Evolutionary conservation across 1,140 invertebrate species (phyloP).

Genomic region (Cylas formicarius): DNA sequence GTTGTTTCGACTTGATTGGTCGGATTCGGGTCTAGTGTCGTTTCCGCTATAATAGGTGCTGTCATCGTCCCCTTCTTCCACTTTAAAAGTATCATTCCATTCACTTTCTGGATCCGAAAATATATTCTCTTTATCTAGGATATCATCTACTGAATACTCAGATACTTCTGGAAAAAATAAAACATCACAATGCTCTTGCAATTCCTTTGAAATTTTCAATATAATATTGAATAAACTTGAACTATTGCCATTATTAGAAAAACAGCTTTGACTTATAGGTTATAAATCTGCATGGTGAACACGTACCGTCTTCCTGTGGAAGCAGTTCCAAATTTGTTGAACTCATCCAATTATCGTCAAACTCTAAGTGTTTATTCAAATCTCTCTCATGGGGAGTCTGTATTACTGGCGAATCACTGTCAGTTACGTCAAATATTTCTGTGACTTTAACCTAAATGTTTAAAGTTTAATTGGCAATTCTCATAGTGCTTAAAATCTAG

Average conservation of each 20-base stretch:
- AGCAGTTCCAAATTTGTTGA: conserved; percentile 20
- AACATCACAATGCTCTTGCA: conserved; percentile 1
- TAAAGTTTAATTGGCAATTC: neutral
- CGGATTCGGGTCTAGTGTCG: conserved; percentile 28
- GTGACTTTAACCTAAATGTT: conserved; percentile 63
- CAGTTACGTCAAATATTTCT: conserved; percentile 80
- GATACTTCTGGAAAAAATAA: conserved; percentile 33
- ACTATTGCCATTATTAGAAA: conserved; percentile 5
- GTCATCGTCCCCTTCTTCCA: conserved; percentile 30
- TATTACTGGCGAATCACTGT: conserved; percentile 48
- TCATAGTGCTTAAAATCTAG: neutral
- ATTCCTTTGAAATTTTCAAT: conserved; percentile 1
- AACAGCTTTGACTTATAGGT: neutral
- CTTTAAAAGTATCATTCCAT: conserved; percentile 45
- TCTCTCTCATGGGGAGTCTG: conserved; percentile 44
- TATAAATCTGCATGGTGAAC: neutral
- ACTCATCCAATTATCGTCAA: conserved; percentile 47
- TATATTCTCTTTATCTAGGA: conserved; percentile 42
- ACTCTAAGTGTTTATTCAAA: conserved; percentile 45
- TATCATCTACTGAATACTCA: conserved; percentile 45
- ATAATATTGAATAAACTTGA: conserved; percentile 1
- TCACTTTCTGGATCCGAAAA: conserved; percentile 56
- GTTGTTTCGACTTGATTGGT: conserved; percentile 10
- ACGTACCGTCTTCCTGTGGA: conserved; percentile 21
- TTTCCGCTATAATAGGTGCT: conserved; percentile 7